Conservation (phyloP, 2,888 invertebrate genomes). For the Epinotia brunnichana region DNA sequence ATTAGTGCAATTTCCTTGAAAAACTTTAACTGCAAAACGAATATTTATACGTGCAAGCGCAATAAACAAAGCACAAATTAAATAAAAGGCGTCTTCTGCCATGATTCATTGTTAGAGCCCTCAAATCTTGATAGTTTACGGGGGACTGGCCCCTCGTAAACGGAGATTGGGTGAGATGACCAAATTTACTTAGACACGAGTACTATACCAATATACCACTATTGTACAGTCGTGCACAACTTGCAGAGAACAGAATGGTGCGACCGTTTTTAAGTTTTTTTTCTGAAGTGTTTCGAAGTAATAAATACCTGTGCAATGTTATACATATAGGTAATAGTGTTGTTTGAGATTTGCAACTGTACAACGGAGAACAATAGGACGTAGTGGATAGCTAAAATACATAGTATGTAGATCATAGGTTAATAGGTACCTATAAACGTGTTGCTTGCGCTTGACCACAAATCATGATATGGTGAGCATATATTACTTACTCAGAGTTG, state of each 20-base stretch:
- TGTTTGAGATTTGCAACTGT: too few relatives aligned
- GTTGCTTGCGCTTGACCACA: constrained; percentile 21
- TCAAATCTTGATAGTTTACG: constrained; percentile 73
- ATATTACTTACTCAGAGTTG: constrained; percentile 11
- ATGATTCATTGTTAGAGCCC: constrained; percentile 77
- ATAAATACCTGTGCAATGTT: too few relatives aligned
- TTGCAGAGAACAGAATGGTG: neutral
- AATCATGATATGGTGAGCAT: constrained; percentile 4
- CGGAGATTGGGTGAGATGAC: constrained; percentile 78
- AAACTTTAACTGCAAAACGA: neutral
- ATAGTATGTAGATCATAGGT: neutral
- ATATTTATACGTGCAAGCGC: constrained; percentile 47
- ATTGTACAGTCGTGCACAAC: constrained; percentile 54
- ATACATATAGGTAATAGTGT: too few relatives aligned
- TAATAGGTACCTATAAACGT: neutral
- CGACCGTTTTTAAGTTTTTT: neutral
- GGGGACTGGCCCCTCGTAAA: constrained; percentile 75
- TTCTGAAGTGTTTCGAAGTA: neutral
- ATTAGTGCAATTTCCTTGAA: neutral
- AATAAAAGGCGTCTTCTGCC: constrained; percentile 68
- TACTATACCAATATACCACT: constrained; percentile 67
- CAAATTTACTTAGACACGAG: constrained; percentile 82
- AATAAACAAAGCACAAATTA: constrained; percentile 66
- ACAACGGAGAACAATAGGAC: neutral
- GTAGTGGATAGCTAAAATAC: neutral